A percentile compares a stretch with the other conserved stretches of the same genome.
Evolutionary conservation across 2,888 invertebrate species (phyloP).

Genomic region (Palloptera scutellata): DNA sequence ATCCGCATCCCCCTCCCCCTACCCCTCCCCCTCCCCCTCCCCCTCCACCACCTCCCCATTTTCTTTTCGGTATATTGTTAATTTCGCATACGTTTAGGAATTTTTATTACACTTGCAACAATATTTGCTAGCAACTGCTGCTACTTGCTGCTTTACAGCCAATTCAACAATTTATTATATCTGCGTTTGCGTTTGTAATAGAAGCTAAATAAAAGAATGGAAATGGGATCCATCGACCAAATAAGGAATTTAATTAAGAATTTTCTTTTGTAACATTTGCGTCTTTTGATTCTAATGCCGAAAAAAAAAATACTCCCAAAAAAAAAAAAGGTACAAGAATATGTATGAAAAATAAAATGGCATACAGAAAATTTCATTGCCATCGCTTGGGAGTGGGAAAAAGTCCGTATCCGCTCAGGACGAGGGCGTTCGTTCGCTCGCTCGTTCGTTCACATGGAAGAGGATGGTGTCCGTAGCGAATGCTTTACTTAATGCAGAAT

Average conservation of each 20-base stretch:
- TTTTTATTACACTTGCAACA: slow-evolving; percentile 36
- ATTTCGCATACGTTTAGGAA: slow-evolving; percentile 39
- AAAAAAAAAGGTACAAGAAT: no score
- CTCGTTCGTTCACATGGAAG: slow-evolving; percentile 6
- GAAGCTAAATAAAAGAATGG: not conserved
- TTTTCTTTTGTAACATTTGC: slow-evolving; percentile 7
- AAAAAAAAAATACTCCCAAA: not conserved
- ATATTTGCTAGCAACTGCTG: no score
- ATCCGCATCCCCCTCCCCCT: not conserved
- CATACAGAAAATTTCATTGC: no score
- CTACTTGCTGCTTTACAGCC: no score
- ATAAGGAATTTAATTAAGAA: slow-evolving; percentile 8
- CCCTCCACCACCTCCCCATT: not conserved
- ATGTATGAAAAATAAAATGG: no score
- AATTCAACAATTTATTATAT: no score
- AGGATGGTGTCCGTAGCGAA: no score
- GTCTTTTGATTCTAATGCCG: not conserved
- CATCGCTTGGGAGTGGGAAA: no score
- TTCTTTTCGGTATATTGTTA: slow-evolving; percentile 11
- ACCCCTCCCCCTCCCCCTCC: not conserved
- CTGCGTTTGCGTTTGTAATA: not conserved
- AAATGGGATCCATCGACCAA: not conserved
- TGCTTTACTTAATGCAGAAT: no score
- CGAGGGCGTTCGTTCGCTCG: not conserved
- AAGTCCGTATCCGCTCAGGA: no score